Percentiles rank a stretch among this genome's conserved stretches.
Evolutionary conservation across 2,888 invertebrate genomes (phyloP).

Genomic region (Spisula subtruncata): DNA sequence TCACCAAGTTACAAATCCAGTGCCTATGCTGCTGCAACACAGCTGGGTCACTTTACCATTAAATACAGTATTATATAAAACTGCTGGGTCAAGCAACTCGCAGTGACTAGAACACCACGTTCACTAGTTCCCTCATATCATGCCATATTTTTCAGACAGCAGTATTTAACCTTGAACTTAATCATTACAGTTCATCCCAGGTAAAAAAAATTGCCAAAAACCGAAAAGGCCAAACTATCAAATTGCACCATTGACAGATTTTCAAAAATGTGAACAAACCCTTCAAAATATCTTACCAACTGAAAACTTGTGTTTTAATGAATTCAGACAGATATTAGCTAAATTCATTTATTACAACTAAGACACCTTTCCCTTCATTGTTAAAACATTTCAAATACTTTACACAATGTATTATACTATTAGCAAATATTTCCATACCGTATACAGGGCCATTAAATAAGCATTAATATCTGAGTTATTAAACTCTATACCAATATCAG

Average conservation of each 20-base stretch:
- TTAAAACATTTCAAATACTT: slow-evolving; percentile 26
- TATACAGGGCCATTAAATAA: slow-evolving; percentile 30
- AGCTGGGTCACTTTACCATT: too few species aligned
- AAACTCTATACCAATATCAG: slow-evolving; percentile 47
- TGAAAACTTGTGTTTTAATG: background rate
- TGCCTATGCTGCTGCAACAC: too few species aligned
- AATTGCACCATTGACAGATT: background rate
- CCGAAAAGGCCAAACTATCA: background rate
- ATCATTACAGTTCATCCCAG: too few species aligned
- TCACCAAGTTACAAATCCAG: too few species aligned
- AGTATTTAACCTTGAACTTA: too few species aligned
- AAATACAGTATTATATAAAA: too few species aligned
- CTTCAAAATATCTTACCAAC: background rate
- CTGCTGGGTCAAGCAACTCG: too few species aligned
- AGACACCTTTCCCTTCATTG: background rate
- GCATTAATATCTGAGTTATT: slow-evolving; percentile 35
- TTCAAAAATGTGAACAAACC: background rate
- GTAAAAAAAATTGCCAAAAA: too few species aligned
- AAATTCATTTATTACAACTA: background rate
- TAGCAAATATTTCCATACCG: slow-evolving; percentile 20
- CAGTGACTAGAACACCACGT: too few species aligned
- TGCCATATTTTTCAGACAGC: too few species aligned
- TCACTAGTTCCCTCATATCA: too few species aligned
- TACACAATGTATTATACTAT: slow-evolving; percentile 25
- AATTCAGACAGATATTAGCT: background rate